A percentile compares a stretch with the other conserved stretches of the same genome.
Evolutionary conservation across 1,140 invertebrate genomes (phyloP).

Genomic region (Babylonia areolata): DNA sequence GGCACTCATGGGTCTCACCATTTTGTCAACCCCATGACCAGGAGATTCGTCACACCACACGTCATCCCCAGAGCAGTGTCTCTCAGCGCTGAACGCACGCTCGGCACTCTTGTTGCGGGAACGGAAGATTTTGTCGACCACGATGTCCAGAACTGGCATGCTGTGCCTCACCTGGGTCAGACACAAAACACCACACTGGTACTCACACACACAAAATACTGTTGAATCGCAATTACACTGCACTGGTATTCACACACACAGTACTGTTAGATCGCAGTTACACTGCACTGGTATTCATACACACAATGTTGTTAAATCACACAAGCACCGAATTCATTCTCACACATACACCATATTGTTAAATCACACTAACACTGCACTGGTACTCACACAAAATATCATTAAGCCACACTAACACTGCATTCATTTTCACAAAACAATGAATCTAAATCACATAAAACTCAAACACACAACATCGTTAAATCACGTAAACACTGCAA

Average conservation of each 20-base stretch:
- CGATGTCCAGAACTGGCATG: constrained; percentile 59
- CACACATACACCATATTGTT: background rate
- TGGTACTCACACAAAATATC: background rate
- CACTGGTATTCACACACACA: too few species aligned
- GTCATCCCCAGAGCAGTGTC: background rate
- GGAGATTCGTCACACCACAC: background rate
- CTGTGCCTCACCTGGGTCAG: constrained; percentile 54
- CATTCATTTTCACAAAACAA: too few species aligned
- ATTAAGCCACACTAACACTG: too few species aligned
- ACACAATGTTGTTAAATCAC: too few species aligned
- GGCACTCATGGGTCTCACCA: background rate
- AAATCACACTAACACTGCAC: too few species aligned
- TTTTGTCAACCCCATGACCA: background rate
- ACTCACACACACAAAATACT: constrained; percentile 9
- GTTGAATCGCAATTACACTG: too few species aligned
- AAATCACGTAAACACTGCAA: too few species aligned
- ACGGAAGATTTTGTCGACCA: constrained; percentile 61
- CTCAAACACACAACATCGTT: too few species aligned
- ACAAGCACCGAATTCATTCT: background rate
- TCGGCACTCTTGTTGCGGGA: constrained; percentile 56
- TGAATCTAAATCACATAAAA: too few species aligned
- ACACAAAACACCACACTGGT: background rate
- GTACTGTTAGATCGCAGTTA: too few species aligned
- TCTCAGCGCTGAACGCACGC: background rate
- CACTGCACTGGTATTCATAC: too few species aligned